These are phyloP conservation scores for Epinotia ramella DNA, from an alignment of 2,888 invertebrate species.

Conservation along the genomic window DNA sequence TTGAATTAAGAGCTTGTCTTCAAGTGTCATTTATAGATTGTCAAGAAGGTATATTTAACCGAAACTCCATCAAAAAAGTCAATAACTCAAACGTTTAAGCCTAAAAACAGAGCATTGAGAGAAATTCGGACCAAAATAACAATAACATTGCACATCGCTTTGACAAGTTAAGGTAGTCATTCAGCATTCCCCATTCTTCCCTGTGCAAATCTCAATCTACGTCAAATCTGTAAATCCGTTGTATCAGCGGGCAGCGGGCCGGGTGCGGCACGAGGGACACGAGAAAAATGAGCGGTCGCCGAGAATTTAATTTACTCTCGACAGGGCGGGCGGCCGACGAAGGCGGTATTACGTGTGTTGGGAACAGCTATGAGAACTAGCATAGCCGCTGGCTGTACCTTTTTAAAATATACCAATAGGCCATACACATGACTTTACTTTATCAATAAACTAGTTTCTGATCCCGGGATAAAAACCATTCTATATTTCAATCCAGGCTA, in stretches of 20 bases:
- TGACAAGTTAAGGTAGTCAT: not conserved
- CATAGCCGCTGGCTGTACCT: too few relatives aligned
- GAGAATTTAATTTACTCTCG: conserved; percentile 36
- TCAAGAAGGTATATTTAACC: not conserved
- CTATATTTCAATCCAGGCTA: too few relatives aligned
- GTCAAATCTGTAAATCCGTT: conserved; percentile 12
- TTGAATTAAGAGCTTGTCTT: conserved; percentile 20
- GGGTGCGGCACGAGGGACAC: not conserved
- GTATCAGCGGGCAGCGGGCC: not conserved
- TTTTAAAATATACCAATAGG: too few relatives aligned
- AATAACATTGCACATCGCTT: not conserved
- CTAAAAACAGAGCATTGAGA: too few relatives aligned
- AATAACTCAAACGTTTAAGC: not conserved
- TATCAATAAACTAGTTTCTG: too few relatives aligned
- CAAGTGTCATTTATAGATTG: not conserved
- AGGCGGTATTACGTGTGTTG: conserved; percentile 13
- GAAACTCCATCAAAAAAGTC: not conserved
- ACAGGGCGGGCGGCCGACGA: conserved; percentile 21
- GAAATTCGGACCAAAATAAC: not conserved
- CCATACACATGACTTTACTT: too few relatives aligned
- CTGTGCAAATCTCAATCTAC: not conserved
- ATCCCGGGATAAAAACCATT: too few relatives aligned
- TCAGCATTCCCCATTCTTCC: conserved; percentile 5
- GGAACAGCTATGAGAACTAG: not conserved
- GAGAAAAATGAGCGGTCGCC: conserved; percentile 35